Evolutionary conservation across 2,113 vertebrate species (phyloP), one percentile per base, ranked within the genome.

Genomic region (Pangasianodon hypophthalmus): DNA sequence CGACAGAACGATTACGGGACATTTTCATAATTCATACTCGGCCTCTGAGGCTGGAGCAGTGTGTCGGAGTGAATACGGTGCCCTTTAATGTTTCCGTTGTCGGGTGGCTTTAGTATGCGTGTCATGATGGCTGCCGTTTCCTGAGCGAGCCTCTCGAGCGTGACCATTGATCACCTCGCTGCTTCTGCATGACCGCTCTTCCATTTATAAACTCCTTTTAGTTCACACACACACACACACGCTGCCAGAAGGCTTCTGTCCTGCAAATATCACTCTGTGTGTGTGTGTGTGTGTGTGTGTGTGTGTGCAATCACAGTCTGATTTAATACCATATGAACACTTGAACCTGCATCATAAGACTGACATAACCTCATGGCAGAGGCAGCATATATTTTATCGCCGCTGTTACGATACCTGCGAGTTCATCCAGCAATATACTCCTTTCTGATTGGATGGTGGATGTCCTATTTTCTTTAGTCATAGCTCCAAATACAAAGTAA

Each of bases 131-230:
- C 21, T 24, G 80, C 50, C n/a, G 67, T 58, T 88, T 90, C 84
- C 44, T 90, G 62, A 84, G 26, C 24, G 41, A 90, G 32, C 77
- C 58, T 91, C 24, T 88, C 54, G 58, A 86, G 67, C 67, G 48
- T 77, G 71, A 86, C 85, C 92, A 92, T 92, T 92, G 92, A 94
- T 94, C 91, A 92, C 85, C 73, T 54, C 73, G 90, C 87, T 87
- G 46, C 90, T 87, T 92, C 64, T 37, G 77, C 90, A 92, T 90
- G 88, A 86, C 73, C 88, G 91, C 75, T 84, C 87, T 75, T 87
- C 88, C 88, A 90, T 94, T 92, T 91, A 92, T 90, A 88, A 56
- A 83, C 79, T 82, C 50, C 48, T 82, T 82, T 82, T 19, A 82
- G 54, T 60, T 4, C 2, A 58, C 32, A 44, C 81, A 60, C 32